A percentile compares a stretch with the other conserved stretches of the same genome.
Evolutionary conservation across 2,888 invertebrate species (phyloP).

Genomic region (Parnassius orleans): DNA sequence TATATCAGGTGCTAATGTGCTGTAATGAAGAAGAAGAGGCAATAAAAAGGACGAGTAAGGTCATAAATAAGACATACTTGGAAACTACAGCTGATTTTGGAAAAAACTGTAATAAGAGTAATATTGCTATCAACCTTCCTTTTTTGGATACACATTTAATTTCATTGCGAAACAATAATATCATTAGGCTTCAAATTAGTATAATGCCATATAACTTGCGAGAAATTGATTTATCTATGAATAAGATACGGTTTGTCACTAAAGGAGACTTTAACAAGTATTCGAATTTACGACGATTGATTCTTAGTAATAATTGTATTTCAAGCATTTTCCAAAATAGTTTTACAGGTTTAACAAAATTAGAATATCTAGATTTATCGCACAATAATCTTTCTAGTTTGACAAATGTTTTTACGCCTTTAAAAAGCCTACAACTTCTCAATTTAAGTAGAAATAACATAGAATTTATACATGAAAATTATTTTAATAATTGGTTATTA

Average conservation of each 20-base stretch:
- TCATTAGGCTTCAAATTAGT: constrained; percentile 54
- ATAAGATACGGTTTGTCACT: constrained; percentile 75
- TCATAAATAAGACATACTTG: constrained; percentile 57
- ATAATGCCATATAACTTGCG: constrained; percentile 64
- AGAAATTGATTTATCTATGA: constrained; percentile 82
- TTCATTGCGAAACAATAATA: constrained; percentile 56
- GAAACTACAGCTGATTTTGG: constrained; percentile 51
- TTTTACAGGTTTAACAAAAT: constrained; percentile 81
- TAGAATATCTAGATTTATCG: constrained; percentile 86
- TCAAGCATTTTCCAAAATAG: constrained; percentile 76
- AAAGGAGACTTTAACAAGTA: constrained; percentile 80
- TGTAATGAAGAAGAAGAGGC: constrained; percentile 51
- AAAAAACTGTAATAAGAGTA: constrained; percentile 52
- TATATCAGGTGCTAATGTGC: constrained; percentile 51
- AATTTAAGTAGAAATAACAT: constrained; percentile 86
- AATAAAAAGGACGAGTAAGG: constrained; percentile 46
- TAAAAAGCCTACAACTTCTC: constrained; percentile 84
- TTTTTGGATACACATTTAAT: constrained; percentile 56
- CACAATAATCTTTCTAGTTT: constrained; percentile 83
- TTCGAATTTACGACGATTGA: constrained; percentile 81
- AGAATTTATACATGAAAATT: constrained; percentile 82
- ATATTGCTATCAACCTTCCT: constrained; percentile 52
- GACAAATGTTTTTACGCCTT: constrained; percentile 80
- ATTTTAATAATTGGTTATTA: constrained; percentile 83
- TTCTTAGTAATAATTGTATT: constrained; percentile 86